Base-by-base conservation (phyloP, 1,140 invertebrate genomes). In the Atta colombica region DNA sequence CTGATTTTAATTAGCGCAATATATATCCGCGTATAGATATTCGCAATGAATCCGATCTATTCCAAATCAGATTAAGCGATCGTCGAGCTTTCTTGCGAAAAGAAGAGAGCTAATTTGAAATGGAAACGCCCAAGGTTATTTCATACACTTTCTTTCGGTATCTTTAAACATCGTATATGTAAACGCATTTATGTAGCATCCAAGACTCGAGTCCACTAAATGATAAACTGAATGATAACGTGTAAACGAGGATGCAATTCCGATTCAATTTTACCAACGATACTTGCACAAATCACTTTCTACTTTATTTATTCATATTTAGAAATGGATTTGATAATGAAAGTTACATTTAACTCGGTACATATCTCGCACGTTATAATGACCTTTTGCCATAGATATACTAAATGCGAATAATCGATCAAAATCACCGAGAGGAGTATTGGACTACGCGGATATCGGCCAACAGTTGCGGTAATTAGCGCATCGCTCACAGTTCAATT, bases 71-170 rank as follows among this genome's bases (percentile, higher is more conserved):
- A 84, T 84, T 84, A 84, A 84, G 71, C 58, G 55, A 45, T 74
- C 80, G 55, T 61, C 55, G 80, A 49, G 68, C 55, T 84, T 75
- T 74, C 80, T 84, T 84, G 80, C 80, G 69, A 84, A 84, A n/a
- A n/a, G n/a, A n/a, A n/a, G 80, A 84, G 39, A 74, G 55, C 80
- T 74, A 45, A 84, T 84, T 84, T 84, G 80, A 84, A 84, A 84
- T 84, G 80, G 69, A 84, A 84, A 84, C 80, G 68, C 39, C 69
- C 55, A 10, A 31, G 55, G 69, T 39, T 55, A 75, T 75, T 49
- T 18, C 39, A 55, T 25, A 18, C 55, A 18, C 8, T 45, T 31
- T 21, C 51, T 74, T 60, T 58, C 8, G 10, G 35, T 45, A 39
- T 35, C 55, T 25, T 84, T 84, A 84, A 75, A 74, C 69, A 49